Conservation (phyloP, 2,113 vertebrate species). For the Rhadina sibilatrix region DNA sequence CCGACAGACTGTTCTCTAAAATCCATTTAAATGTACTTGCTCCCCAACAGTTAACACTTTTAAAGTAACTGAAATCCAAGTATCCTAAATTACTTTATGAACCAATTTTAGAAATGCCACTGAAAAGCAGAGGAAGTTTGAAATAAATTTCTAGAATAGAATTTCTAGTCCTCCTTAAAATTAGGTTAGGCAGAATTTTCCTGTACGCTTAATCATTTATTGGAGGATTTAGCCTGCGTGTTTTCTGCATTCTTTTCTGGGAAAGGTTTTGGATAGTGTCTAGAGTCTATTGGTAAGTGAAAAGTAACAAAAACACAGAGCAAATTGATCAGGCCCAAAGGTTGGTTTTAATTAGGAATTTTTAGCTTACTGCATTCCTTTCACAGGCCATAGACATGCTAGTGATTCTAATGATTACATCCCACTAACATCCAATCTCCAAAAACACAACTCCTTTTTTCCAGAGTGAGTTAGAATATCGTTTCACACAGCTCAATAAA, state of each 20-base stretch:
- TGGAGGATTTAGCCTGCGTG: neutral
- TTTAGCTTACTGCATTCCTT: neutral
- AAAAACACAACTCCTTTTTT: neutral
- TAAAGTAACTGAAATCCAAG: neutral
- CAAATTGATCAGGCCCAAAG: neutral
- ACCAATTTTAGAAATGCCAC: neutral
- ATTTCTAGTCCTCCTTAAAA: neutral
- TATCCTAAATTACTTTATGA: neutral
- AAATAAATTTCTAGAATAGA: neutral
- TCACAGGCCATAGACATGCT: neutral
- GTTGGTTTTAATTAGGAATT: neutral
- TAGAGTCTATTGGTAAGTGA: neutral
- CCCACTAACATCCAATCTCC: neutral
- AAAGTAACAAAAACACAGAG: neutral
- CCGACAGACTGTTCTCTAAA: neutral
- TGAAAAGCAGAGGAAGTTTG: neutral
- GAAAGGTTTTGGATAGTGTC: neutral
- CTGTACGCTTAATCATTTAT: neutral
- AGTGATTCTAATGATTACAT: neutral
- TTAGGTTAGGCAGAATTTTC: neutral
- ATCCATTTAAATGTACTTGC: neutral
- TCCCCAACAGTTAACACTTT: neutral
- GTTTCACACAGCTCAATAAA: neutral
- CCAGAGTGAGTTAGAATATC: neutral
- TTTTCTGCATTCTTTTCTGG: neutral